These are phyloP conservation scores for Neosalanx taihuensis DNA, from an alignment of 2,797 vertebrate genomes.

Conservation along the genomic window DNA sequence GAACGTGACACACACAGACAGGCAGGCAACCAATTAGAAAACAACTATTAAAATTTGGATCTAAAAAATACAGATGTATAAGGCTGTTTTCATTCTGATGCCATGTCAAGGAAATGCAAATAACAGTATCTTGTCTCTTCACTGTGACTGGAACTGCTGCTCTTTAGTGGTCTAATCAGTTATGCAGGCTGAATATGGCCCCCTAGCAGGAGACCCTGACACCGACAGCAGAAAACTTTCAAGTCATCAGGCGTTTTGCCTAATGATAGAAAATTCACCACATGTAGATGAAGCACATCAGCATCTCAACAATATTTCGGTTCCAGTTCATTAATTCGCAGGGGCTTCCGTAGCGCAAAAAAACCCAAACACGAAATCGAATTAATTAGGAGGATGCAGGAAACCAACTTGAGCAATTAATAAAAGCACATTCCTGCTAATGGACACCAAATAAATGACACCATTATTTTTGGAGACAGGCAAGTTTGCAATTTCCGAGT, in stretches of 20 bases:
- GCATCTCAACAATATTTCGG: slow-evolving; percentile 71
- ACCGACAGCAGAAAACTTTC: slow-evolving; percentile 58
- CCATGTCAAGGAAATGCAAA: slow-evolving; percentile 29
- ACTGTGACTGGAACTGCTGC: slow-evolving; percentile 48
- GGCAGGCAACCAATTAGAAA: background rate
- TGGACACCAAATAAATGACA: slow-evolving; percentile 77
- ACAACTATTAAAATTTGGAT: background rate
- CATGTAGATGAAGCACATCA: slow-evolving; percentile 78
- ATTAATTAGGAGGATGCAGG: slow-evolving; percentile 82
- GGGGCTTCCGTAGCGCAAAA: slow-evolving; percentile 76
- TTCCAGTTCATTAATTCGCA: slow-evolving; percentile 82
- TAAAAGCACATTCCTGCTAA: slow-evolving; percentile 80
- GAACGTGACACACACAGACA: slow-evolving; percentile 1
- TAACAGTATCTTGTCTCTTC: slow-evolving; percentile 54
- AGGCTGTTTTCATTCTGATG: background rate
- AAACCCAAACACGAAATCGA: slow-evolving; percentile 82
- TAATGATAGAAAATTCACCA: slow-evolving; percentile 74
- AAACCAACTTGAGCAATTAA: slow-evolving; percentile 85
- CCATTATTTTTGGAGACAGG: slow-evolving; percentile 72
- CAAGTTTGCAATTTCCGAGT: slow-evolving; percentile 70
- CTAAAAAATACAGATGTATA: background rate
- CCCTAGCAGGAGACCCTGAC: slow-evolving; percentile 62
- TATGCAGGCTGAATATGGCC: slow-evolving; percentile 68
- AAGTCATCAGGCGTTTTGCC: slow-evolving; percentile 76
- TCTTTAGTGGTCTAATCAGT: slow-evolving; percentile 72